phyloP scores from a whole-genome alignment of 1,140 invertebrate genomes.

The Drosophila subobscura region DNA sequence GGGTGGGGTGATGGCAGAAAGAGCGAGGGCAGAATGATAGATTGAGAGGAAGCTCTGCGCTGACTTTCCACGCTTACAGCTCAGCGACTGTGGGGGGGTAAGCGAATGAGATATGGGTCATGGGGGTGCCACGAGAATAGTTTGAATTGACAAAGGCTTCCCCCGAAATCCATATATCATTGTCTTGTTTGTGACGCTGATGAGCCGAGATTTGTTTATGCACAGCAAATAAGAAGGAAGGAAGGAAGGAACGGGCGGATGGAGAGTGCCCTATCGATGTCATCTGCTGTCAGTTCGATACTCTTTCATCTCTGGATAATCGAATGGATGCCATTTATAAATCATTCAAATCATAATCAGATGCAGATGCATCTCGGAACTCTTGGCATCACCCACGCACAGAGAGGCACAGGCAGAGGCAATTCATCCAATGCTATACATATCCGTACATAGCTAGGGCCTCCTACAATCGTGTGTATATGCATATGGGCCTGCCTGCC shows the following conservation, averaged over 20 bases:
- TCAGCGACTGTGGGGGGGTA: constrained; percentile 19
- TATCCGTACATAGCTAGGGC: background rate
- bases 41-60: constrained; percentile 53
- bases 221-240: constrained; percentile 15
- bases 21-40: constrained; percentile 74
- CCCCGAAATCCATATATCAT: constrained; percentile 62
- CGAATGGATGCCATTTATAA: constrained; percentile 1
- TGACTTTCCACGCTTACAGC: constrained; percentile 44
- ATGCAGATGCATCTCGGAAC: constrained; percentile 19
- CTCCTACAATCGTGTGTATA: background rate
- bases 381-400: constrained; percentile 26
- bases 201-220: constrained; percentile 61
- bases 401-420: background rate
- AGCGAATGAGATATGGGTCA: constrained; percentile 26
- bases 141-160: constrained; percentile 68
- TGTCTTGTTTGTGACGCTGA: constrained; percentile 64
- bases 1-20: constrained; percentile 13
- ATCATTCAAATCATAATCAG: constrained; percentile 8
- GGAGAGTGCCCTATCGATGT: constrained; percentile 16
- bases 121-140: constrained; percentile 37
- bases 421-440: constrained; percentile 25
- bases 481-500: background rate
- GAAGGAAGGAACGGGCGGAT: too few relatives aligned
- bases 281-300: constrained; percentile 18
- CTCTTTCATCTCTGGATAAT: constrained; percentile 4